Base-by-base conservation (phyloP, 2,888 invertebrate genomes). In the Euspilapteryx auroguttella region DNA sequence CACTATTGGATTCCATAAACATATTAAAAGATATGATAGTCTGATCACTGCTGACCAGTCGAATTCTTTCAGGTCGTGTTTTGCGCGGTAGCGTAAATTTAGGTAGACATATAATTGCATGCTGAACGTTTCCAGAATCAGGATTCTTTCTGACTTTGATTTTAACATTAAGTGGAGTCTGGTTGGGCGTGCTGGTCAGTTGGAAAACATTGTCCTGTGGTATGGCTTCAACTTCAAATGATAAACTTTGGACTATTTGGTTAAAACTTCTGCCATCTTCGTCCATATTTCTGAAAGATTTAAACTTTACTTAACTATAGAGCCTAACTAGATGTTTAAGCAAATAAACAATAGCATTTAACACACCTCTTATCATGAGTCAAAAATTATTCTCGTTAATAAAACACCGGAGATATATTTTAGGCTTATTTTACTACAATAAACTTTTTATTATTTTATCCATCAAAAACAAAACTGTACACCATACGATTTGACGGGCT, bases 21-120 rank as follows among this genome's bases (percentile, higher is more conserved):
- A 71, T 44, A 37, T 65, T 52, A 32, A 73, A 73, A 2, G 63
- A 61, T 48, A 66, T 52, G 13, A 73, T 61, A 12, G 69, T 71
- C 35, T 57, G 63, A 29, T 68, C 62, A 35, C 71, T 73, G 31
- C 47, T 58, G 3, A 56, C 49, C 4, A 57, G 36, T 14, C 53
- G 43, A 25, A 66, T 39, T 35, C 47, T 54, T 33, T 58, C 49
- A n/a, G n/a, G n/a, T n/a, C n/a, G n/a, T n/a, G n/a, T n/a, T 5
- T 41, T 35, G 5, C 30, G 23, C 8, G 35, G 37, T 9, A 38
- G 34, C 4, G 37, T 31, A 21, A 39, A 32, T 32, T 49, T 55
- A n/a, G 55, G 47, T 27, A 49, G 38, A 7, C 55, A 47, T 27
- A 57, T 32, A 8, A 49, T 31, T 14, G 50, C 55, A 25, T 40